These are phyloP conservation scores for Copidosoma aretas DNA, from an alignment of 2,888 invertebrate genomes.

Conservation along the genomic window DNA sequence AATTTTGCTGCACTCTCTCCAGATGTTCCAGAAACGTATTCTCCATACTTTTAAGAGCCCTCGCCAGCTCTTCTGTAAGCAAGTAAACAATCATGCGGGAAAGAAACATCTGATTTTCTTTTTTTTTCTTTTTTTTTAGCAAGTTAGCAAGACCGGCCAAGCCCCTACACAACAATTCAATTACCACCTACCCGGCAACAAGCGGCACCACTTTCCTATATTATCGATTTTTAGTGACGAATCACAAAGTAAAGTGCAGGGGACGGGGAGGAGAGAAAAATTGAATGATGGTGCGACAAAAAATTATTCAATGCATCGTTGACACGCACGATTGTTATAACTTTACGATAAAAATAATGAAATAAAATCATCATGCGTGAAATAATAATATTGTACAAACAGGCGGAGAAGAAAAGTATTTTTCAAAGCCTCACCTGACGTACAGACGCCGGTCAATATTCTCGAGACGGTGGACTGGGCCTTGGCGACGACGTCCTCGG, in stretches of 20 bases:
- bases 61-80: constrained; percentile 49
- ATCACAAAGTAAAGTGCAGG: neutral
- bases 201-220: neutral
- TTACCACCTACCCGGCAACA: neutral
- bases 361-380: too few species aligned
- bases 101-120: neutral
- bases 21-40: constrained; percentile 44
- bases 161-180: neutral
- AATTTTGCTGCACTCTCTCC: constrained; percentile 44
- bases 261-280: too few species aligned
- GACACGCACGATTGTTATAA: too few species aligned
- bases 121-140: neutral
- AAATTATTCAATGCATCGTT: too few species aligned
- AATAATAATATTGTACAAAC: constrained; percentile 2
- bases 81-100: too few species aligned
- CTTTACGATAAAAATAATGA: too few species aligned
- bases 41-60: constrained; percentile 48
- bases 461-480: constrained; percentile 60
- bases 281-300: too few species aligned
- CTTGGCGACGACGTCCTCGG: constrained; percentile 59
- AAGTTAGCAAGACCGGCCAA: too few species aligned
- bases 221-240: neutral
- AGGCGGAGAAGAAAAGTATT: neutral
- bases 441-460: constrained; percentile 60
- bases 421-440: constrained; percentile 48